Evolutionary conservation across 2,888 invertebrate species (phyloP), one percentile per base, ranked within the genome.

Genomic region (Meteorus colon): DNA sequence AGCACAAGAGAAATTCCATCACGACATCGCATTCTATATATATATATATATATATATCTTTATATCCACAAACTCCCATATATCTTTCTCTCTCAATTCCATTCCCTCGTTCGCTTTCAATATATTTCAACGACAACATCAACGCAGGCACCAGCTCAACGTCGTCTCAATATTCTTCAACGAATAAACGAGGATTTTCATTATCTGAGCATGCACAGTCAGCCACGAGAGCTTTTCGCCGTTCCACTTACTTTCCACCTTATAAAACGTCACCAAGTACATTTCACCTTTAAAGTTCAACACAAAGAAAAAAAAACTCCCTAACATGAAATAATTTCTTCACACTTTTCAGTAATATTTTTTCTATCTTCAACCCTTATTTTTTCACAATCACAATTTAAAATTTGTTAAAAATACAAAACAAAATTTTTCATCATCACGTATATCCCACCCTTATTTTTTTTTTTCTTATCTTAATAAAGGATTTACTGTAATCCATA

Each of bases 61-160:
- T 73, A 48, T 27, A 41, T 67, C 16, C n/a, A 65, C 19, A 29
- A 74, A 73, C 51, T 59, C 16, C 4, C 16, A 48, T 48, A 48
- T 29, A 24, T 31, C 69, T 55, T 59, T 59, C 70, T 60, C 59
- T 37, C 16, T 60, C 59, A 60, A 59, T 70, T 70, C n/a, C 19
- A 6, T 55, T 6, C 19, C 19, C 55, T 19, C 55, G 19, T 55
- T 55, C 55, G 55, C 55, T 55, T 55, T 55, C 55, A 55, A 55
- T 55, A 55, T 55, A 55, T 55, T 55, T 55, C 55, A 55, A 55
- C 19, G 55, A 55, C 55, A 55, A 55, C 55, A 55, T 55, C 55
- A 55, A 55, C 55, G 55, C 55, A 2, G 19, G 19, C 55, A 19
- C 55, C 55, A 19, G 55, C 55, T 55, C 55, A 55, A 55, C 55